Base-by-base conservation (phyloP, 2,888 invertebrate genomes). In the Melanostoma scalare region DNA sequence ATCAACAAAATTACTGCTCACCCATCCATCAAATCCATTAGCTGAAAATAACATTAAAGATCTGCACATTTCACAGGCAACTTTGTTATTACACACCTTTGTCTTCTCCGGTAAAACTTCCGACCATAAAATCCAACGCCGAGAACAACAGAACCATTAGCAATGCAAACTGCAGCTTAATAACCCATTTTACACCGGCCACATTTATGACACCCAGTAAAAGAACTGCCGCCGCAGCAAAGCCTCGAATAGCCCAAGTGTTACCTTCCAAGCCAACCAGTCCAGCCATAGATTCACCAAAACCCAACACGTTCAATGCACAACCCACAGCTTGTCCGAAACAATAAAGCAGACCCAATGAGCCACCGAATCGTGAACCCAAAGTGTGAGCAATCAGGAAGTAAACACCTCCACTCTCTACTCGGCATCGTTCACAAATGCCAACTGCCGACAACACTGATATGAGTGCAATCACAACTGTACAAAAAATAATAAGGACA, bases 371-470 rank as follows among this genome's bases (percentile, higher is more conserved):
- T 89, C 97, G 93, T 4, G 98, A 97, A 46, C 99, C 99, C 35
- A 99, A 92, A 3, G 98, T 98, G 89, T 99, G 98, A 0, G 98
- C 96, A 44, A 99, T 92, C 77, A 99, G 93, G 92, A 98, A 98
- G 92, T 99, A 99, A 35, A 99, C 98, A 60, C 99, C 99, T n/a
- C 99, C 99, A 92, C 97, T 97, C 92, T 98, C 97, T 89, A 98
- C 96, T 82, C 96, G 94, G 92, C 98, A 98, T 89, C 98, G 92
- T 91, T 98, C 98, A 92, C 98, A 98, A 87, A 99, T 98, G 55
- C 98, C 99, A 78, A 99, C 97, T 31, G 98, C 98, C 86, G 98
- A 98, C 67, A 99, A 92, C 30, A 98, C 98, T 73, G 98, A 97
- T 87, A 98, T 95, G 88, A 98, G 92, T 38, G 97, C 98, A 86